Evolutionary conservation across 1,140 invertebrate genomes (phyloP).

Genomic region (Gryllus bimaculatus): DNA sequence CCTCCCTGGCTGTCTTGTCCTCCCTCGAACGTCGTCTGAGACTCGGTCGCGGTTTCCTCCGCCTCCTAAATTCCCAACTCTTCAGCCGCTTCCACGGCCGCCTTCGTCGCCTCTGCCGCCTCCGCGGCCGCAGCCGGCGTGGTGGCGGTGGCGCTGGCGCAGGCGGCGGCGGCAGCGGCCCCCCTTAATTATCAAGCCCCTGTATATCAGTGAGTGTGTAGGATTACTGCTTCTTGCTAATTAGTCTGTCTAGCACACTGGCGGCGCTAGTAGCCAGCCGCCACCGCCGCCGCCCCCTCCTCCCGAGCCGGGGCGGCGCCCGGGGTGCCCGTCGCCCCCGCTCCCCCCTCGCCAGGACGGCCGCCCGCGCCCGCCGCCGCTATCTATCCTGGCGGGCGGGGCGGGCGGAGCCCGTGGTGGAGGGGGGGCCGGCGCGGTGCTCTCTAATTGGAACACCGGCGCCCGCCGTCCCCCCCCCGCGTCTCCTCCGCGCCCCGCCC

Average conservation of each 20-base stretch:
- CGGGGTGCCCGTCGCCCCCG: too few relatives aligned
- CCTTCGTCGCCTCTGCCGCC: too few relatives aligned
- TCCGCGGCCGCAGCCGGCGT: background rate
- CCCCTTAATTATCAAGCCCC: slow-evolving; percentile 13
- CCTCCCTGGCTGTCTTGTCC: too few relatives aligned
- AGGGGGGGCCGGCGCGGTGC: background rate
- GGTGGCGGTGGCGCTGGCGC: background rate
- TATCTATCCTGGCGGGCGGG: slow-evolving; percentile 1
- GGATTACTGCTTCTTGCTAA: slow-evolving; percentile 16
- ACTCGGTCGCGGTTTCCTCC: too few relatives aligned
- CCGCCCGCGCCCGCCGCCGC: background rate
- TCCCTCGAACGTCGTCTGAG: too few relatives aligned
- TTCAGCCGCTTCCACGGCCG: too few relatives aligned
- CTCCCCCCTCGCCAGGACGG: background rate
- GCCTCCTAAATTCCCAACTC: too few relatives aligned
- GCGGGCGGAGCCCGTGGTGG: background rate
- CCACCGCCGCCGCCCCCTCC: too few relatives aligned
- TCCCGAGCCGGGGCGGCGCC: too few relatives aligned
- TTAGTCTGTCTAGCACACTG: slow-evolving; percentile 11
- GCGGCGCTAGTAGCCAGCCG: background rate
- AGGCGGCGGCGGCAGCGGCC: background rate
- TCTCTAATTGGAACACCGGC: slow-evolving; percentile 15
- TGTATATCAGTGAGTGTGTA: slow-evolving; percentile 8
- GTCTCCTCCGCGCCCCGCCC: background rate
- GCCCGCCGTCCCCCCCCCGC: background rate